Evolutionary conservation across 2,888 invertebrate genomes (phyloP).

Genomic region (Octonoba sinensis): DNA sequence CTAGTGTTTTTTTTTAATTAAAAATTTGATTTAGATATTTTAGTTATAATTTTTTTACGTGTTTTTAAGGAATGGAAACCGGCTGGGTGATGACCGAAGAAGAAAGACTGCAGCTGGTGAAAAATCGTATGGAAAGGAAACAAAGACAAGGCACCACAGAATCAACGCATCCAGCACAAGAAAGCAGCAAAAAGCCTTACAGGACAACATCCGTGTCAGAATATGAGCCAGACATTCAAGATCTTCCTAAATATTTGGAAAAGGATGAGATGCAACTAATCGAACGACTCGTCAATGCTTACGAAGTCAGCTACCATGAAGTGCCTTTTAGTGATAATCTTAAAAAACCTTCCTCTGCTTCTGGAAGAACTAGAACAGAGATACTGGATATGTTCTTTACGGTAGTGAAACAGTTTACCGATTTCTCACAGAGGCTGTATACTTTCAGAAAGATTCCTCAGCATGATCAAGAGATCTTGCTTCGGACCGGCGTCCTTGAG

Average conservation of each 20-base stretch:
- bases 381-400: slow-evolving; percentile 70
- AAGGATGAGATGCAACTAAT: slow-evolving; percentile 66
- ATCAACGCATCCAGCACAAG: slow-evolving; percentile 36
- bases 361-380: slow-evolving; percentile 65
- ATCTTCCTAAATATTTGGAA: slow-evolving; percentile 46
- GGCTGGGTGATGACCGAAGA: slow-evolving; percentile 72
- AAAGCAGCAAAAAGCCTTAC: slow-evolving; percentile 29
- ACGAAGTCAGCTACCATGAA: slow-evolving; percentile 67
- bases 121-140: slow-evolving; percentile 67
- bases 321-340: slow-evolving; percentile 66
- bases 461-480: slow-evolving; percentile 69
- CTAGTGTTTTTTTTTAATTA: too few relatives aligned
- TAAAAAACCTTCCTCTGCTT: slow-evolving; percentile 17
- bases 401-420: slow-evolving; percentile 69
- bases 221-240: slow-evolving; percentile 63
- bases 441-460: slow-evolving; percentile 67
- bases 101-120: slow-evolving; percentile 69
- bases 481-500: slow-evolving; percentile 72
- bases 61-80: slow-evolving; percentile 69
- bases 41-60: too few relatives aligned
- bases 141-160: slow-evolving; percentile 65
- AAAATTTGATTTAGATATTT: too few relatives aligned
- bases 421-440: slow-evolving; percentile 68
- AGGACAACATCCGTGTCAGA: slow-evolving; percentile 38
- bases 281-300: slow-evolving; percentile 68